Base-by-base conservation (phyloP, 2,113 vertebrate species). In the Epinephelus fuscoguttatus region DNA sequence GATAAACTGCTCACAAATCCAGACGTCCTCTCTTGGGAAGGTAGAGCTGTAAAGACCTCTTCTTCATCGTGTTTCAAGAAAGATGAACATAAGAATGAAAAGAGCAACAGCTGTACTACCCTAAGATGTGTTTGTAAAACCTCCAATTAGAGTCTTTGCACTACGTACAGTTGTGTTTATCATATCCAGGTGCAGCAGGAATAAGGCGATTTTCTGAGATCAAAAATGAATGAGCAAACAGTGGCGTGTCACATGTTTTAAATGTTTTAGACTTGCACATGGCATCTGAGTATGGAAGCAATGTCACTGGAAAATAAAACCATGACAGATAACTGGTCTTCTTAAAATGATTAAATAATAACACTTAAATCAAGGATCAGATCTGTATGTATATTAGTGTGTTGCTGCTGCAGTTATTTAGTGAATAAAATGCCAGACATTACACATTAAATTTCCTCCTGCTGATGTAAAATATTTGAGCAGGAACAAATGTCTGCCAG, bases 201-300 rank as follows among this genome's bases (percentile, higher is more conserved):
- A 47, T 79, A 21, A n/a, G 52, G 50, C 56, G 50, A 75, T 81
- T 85, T 81, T 84, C 42, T 63, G 66, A 62, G 56, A 78, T 74
- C 25, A 83, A 83, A 78, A 89, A 94, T 93, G 92, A 94, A 95
- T 93, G 93, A 94, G 81, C 92, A 94, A 94, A 94, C 93, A 86
- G 84, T 69, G 75, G 56, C 40, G 80, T 76, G 73, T 64, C 15
- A 17, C 1, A 14, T 6, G 21, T 27, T 66, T 71, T 27, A 11
- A 62, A 73, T 63, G 30, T 45, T 70, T 53, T 14, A 57, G 9
- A 71, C 37, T 23, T 60, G 23, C 30, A 73, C 45, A 19, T 45
- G 5, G 42, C 49, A 52, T 23, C 21, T 10, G 3, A 74, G 70
- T 57, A 45, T 78, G 84, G 86, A 89, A 85, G 81, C 57, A 79